Evolutionary conservation across 2,888 invertebrate species (phyloP).

Genomic region (Agriotes lineatus): DNA sequence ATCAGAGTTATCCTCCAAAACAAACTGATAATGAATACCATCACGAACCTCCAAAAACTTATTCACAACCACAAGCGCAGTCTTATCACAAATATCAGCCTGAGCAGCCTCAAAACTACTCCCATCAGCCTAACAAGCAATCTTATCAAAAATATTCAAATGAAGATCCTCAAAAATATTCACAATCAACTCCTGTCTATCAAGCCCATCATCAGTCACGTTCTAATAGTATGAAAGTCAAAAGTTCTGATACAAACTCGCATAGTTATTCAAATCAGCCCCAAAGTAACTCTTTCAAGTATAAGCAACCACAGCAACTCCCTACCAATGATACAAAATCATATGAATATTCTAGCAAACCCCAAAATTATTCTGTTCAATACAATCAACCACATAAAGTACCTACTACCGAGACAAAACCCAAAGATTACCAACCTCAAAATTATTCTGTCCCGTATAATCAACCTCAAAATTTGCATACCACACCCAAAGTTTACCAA

Average conservation of each 20-base stretch:
- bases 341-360: not conserved
- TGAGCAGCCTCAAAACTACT: not conserved
- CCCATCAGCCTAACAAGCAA: not conserved
- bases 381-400: not conserved
- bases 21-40: not conserved
- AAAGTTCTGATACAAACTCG: not conserved
- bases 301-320: not conserved
- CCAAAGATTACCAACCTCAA: not conserved
- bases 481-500: conserved; percentile 4
- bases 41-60: not conserved
- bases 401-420: not conserved
- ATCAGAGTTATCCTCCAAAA: conserved; percentile 32
- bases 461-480: conserved; percentile 9
- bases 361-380: not conserved
- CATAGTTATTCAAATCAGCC: not conserved
- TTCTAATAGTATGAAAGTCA: not conserved
- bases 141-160: not conserved
- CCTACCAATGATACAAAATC: conserved; percentile 3
- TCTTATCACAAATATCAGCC: conserved; percentile 1
- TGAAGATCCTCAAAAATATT: not conserved
- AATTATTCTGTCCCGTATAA: conserved; percentile 15
- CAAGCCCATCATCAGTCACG: not conserved
- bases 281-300: not conserved
- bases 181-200: not conserved
- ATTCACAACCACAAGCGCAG: not conserved